Evolutionary conservation across 2,113 vertebrate genomes (phyloP), one percentile per base, ranked within the genome.

Genomic region (Gopherus flavomarginatus): DNA sequence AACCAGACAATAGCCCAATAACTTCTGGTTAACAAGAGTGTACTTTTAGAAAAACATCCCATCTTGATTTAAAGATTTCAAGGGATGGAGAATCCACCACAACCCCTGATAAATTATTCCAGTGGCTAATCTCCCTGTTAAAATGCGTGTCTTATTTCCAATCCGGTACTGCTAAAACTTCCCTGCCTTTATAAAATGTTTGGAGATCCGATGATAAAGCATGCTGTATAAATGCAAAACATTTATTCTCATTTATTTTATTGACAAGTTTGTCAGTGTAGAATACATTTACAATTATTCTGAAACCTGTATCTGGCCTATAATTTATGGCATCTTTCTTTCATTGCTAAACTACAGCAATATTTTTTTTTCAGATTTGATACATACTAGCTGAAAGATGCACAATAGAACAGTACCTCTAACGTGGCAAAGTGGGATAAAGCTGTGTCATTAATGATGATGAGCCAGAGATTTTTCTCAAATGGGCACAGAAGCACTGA

Each of bases 1-100:
- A 97, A 94, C 84, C 93, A 97, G 95, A 93, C 84, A 52, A 65
- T 87, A 83, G 87, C 90, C 90, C 79, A 90, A 90, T 77, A 93
- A 79, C 80, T 94, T 2, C 0, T 80, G 92, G 88, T 80, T 86
- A 92, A 83, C 94, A 93, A 95, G 91, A 89, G 53, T n/a, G 50
- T 0, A 24, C 69, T 96, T 91, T 93, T 56, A 96, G 84, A 89
- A 95, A 96, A 88, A 84, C 80, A 62, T 8, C 3, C 95, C 79
- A 85, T 92, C 85, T 92, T 90, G 69, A 83, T 94, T 96, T 52
- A 7, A 91, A 89, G 52, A 31, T 21, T 26, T 84, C 84, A 87
- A 10, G 16, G 91, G 89, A 81, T 84, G 81, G 84, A 93, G 81
- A 92, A 92, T 91, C 88, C 96, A 87, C 86, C 26, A 35, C 77